Evolutionary conservation across 2,113 vertebrate species (phyloP).

Genomic region (Bubo scandiacus): DNA sequence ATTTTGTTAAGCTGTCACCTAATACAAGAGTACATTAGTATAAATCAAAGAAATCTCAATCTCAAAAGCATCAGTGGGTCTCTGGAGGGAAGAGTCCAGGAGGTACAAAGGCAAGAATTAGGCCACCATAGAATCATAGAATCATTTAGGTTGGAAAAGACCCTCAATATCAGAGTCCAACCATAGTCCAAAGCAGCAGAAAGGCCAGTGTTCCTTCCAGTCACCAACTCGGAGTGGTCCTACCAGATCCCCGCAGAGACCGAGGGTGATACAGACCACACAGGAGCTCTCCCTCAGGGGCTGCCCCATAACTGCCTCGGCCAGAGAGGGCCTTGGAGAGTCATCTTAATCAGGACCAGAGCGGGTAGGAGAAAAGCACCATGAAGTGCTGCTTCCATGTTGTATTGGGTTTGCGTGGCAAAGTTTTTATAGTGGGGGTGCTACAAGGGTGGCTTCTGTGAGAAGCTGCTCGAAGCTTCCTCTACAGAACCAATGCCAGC

Average conservation of each 20-base stretch:
- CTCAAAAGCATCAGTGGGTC: not conserved
- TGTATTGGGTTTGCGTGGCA: not conserved
- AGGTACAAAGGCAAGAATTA: not conserved
- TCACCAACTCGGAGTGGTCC: not conserved
- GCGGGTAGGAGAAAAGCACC: not conserved
- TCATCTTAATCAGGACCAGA: not conserved
- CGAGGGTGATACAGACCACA: accelerated
- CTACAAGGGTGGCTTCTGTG: not conserved
- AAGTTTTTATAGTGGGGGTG: not conserved
- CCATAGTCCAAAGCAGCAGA: not conserved
- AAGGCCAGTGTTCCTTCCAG: not conserved
- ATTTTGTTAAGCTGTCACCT: not conserved
- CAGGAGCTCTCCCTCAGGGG: not conserved
- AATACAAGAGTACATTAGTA: not conserved
- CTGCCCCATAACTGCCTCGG: not conserved
- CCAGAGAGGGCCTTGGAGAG: not conserved
- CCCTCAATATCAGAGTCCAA: not conserved
- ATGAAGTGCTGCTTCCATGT: not conserved
- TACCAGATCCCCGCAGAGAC: not conserved
- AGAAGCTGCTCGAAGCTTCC: not conserved
- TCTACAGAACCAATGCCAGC: too few species aligned
- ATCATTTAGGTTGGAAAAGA: not conserved
- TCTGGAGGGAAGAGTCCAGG: not conserved
- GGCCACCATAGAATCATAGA: not conserved
- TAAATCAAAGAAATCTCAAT: not conserved